Evolutionary conservation across 1,140 invertebrate genomes (phyloP).

Genomic region (Diabrotica virgifera): DNA sequence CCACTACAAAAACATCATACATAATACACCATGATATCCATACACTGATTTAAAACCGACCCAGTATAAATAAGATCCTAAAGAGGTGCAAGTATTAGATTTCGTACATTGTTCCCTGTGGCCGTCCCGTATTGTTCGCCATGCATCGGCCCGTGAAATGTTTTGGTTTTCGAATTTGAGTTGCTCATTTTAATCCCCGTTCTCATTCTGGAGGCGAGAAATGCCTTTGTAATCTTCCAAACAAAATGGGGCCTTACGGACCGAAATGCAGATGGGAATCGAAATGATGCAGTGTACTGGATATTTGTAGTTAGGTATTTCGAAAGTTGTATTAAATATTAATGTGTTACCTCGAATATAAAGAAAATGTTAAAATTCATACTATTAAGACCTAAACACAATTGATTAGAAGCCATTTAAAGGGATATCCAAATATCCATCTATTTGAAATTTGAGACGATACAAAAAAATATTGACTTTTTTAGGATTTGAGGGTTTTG

Average conservation of each 20-base stretch:
- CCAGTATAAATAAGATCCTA: too few species aligned
- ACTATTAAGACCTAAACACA: neutral
- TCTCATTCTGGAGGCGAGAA: constrained; percentile 9
- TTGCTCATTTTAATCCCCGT: constrained; percentile 17
- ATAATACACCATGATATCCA: too few species aligned
- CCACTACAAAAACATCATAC: too few species aligned
- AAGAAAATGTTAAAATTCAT: neutral
- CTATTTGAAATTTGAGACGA: too few species aligned
- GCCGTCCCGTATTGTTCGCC: too few species aligned
- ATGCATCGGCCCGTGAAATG: constrained; percentile 13
- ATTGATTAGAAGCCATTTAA: neutral
- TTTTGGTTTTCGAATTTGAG: constrained; percentile 7
- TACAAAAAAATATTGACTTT: too few species aligned
- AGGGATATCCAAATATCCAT: neutral
- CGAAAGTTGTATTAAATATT: neutral
- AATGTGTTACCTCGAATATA: neutral
- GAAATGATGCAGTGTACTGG: neutral
- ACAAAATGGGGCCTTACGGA: constrained; percentile 4
- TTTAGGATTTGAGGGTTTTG: too few species aligned
- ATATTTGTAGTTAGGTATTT: neutral
- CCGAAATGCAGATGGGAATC: neutral
- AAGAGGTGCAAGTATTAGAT: constrained; percentile 5
- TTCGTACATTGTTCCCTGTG: neutral
- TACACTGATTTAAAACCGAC: too few species aligned
- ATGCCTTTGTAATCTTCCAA: constrained; percentile 10